A percentile compares a stretch with the other conserved stretches of the same genome.
These are phyloP conservation scores for Sycophaga agraensis DNA, from an alignment of 1,140 invertebrate genomes.

Conservation along the genomic window DNA sequence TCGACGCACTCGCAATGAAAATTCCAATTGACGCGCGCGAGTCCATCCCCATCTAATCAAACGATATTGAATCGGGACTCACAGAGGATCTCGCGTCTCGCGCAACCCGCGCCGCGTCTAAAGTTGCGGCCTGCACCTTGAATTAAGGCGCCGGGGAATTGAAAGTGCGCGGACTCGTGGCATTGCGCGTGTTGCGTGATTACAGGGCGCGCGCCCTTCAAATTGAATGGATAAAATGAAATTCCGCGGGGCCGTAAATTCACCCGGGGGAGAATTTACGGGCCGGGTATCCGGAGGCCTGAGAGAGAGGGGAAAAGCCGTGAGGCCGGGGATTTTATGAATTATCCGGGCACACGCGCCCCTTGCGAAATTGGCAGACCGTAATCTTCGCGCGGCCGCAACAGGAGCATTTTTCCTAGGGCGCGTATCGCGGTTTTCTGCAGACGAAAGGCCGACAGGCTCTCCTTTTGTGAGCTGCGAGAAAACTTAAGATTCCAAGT, in stretches of 20 bases:
- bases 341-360: neutral
- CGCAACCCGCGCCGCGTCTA: neutral
- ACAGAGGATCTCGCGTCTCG: too few relatives aligned
- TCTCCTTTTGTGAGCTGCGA: too few relatives aligned
- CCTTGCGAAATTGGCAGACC: neutral
- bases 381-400: neutral
- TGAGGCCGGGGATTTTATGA: conserved; percentile 4
- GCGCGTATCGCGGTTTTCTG: too few relatives aligned
- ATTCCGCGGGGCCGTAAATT: conserved; percentile 13
- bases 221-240: conserved; percentile 23
- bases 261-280: conserved; percentile 3
- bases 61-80: conserved; percentile 8
- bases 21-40: neutral
- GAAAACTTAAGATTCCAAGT: too few relatives aligned
- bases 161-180: neutral
- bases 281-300: neutral
- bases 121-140: neutral
- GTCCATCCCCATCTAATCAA: conserved; percentile 3
- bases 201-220: conserved; percentile 13
- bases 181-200: too few relatives aligned
- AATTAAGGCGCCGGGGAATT: neutral
- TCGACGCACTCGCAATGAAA: neutral
- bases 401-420: too few relatives aligned
- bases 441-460: too few relatives aligned
- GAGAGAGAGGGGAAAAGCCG: too few relatives aligned